Conservation (phyloP, 2,113 vertebrate genomes). For the Pygoscelis antarcticus region DNA sequence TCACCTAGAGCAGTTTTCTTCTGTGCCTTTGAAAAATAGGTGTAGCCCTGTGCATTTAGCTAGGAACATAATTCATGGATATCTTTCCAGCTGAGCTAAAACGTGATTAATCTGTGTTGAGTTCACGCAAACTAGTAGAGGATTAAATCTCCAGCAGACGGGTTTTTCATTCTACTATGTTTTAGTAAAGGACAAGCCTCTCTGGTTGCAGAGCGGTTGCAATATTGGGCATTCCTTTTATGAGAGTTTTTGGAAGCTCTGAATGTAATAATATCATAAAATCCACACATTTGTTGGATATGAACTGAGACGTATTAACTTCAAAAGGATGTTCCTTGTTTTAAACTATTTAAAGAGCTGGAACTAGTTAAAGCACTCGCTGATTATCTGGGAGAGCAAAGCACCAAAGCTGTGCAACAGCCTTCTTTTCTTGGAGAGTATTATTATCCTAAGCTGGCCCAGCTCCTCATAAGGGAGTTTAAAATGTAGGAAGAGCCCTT, state of each 20-base stretch:
- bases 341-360: background rate
- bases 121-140: background rate
- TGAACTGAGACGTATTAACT: background rate
- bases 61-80: background rate
- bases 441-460: background rate
- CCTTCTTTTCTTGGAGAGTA: background rate
- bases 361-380: background rate
- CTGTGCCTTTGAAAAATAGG: background rate
- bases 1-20: background rate
- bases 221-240: background rate
- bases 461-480: background rate
- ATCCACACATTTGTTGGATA: background rate
- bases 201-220: background rate
- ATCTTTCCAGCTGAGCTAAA: background rate
- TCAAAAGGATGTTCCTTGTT: background rate
- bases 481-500: background rate
- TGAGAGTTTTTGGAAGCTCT: background rate
- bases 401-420: background rate
- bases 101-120: background rate
- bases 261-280: background rate
- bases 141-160: background rate
- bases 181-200: background rate
- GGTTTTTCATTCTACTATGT: background rate
- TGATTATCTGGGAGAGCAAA: background rate
- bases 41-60: background rate